These are phyloP conservation scores for Cochlearius cochlearius DNA, from an alignment of 2,113 vertebrate species.

Conservation along the genomic window DNA sequence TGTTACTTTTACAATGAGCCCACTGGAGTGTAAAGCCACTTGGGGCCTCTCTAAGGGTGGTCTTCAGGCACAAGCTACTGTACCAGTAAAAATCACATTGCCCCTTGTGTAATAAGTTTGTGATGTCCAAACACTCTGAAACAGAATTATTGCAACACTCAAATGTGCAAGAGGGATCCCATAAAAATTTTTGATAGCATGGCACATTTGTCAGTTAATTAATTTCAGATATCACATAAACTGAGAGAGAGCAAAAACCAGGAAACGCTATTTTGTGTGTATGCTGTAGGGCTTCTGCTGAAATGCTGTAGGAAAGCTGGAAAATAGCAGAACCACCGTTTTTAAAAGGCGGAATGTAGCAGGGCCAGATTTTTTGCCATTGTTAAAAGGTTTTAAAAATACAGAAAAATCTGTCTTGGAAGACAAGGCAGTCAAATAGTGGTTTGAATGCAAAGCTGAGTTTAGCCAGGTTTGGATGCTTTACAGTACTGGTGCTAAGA, in stretches of 20 bases:
- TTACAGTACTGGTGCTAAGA: neutral
- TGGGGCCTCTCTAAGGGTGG: constrained; percentile 17
- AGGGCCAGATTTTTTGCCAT: neutral
- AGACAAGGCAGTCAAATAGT: neutral
- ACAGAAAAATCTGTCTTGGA: neutral
- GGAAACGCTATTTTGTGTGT: neutral
- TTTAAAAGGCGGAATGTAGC: neutral
- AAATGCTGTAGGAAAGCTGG: neutral
- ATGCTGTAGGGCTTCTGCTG: neutral
- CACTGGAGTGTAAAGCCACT: constrained; percentile 4
- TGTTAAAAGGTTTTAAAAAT: neutral
- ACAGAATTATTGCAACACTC: neutral
- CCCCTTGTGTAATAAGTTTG: neutral
- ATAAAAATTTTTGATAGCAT: neutral
- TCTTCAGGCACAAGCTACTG: constrained; percentile 7
- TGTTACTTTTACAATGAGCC: constrained; percentile 24
- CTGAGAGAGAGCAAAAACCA: neutral
- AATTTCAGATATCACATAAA: neutral
- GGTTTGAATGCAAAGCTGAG: neutral
- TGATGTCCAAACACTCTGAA: neutral
- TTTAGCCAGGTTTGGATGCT: neutral
- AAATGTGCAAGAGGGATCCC: neutral
- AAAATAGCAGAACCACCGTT: neutral
- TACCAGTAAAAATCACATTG: constrained; percentile 22
- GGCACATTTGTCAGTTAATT: constrained; percentile 26